phyloP scores from a whole-genome alignment of 2,113 vertebrate species.

The Ceyx melanurus region DNA sequence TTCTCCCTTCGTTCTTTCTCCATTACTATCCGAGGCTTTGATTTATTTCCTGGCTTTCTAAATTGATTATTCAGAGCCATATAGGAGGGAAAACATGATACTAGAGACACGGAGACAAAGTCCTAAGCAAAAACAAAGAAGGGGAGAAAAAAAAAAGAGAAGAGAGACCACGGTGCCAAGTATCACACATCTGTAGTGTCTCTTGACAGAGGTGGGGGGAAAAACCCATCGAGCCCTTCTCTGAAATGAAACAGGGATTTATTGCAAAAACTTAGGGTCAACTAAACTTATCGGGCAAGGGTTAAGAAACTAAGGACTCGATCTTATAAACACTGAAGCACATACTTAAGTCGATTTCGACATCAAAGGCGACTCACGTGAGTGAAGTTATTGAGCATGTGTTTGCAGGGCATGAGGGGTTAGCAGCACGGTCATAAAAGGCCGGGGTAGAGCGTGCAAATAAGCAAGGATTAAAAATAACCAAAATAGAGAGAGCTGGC shows the following conservation, averaged over 20 bases:
- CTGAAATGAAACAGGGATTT: not conserved
- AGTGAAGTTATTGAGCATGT: not conserved
- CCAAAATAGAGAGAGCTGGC: constrained; percentile 34
- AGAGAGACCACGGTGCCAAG: not conserved
- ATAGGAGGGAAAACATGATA: constrained; percentile 62
- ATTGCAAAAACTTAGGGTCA: not conserved
- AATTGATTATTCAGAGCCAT: constrained; percentile 56
- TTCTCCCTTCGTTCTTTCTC: constrained; percentile 41
- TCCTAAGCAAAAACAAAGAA: constrained; percentile 26
- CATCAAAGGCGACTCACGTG: constrained; percentile 47
- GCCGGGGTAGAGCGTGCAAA: not conserved
- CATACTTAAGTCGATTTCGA: constrained; percentile 8
- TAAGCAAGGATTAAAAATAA: constrained; percentile 62
- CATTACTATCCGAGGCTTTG: constrained; percentile 39
- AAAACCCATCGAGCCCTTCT: not conserved
- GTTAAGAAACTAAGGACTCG: constrained; percentile 36
- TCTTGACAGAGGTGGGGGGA: not conserved
- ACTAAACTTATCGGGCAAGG: constrained; percentile 33
- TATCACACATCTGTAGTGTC: constrained; percentile 35
- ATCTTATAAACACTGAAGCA: constrained; percentile 49
- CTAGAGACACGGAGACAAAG: constrained; percentile 42
- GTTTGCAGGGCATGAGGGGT: constrained; percentile 39
- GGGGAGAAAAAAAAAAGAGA: not conserved
- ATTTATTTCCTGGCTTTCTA: constrained; percentile 62
- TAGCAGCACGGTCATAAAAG: not conserved